phyloP scores from a whole-genome alignment of 2,797 vertebrate species.

The Ataeniobius toweri region DNA sequence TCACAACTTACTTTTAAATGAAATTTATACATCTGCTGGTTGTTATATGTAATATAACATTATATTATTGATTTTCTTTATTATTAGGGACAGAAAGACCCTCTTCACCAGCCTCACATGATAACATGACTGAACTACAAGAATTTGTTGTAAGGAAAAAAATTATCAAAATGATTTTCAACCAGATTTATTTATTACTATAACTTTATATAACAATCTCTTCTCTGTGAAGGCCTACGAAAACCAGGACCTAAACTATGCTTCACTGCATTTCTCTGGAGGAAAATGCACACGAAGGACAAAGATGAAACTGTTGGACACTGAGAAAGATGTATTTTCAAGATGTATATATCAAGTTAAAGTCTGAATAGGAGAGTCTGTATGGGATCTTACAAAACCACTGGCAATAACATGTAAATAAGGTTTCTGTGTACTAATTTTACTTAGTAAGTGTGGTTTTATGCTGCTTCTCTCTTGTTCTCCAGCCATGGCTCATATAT shows the following conservation, averaged over 20 bases:
- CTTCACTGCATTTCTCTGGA: constrained; percentile 17
- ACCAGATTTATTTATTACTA: neutral
- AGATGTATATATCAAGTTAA: constrained; percentile 3
- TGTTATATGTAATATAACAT: neutral
- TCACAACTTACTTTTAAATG: too few relatives aligned
- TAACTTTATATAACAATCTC: neutral
- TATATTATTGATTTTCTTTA: neutral
- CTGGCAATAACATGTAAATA: neutral
- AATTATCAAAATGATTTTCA: neutral
- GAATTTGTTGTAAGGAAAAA: neutral
- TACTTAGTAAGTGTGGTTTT: neutral
- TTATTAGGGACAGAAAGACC: neutral
- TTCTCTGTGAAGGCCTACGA: constrained; percentile 14
- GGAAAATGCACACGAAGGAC: constrained; percentile 10
- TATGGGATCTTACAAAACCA: neutral
- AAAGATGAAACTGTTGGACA: neutral
- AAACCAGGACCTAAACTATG: constrained; percentile 22
- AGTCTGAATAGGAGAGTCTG: neutral
- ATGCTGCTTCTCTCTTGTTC: neutral
- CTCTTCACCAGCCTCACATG: neutral
- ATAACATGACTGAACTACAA: neutral
- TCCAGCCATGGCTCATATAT: neutral
- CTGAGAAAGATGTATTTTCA: constrained; percentile 26
- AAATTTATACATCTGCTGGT: neutral
- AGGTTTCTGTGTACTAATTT: neutral